phyloP scores from a whole-genome alignment of 2,797 vertebrate genomes.

The Heliangelus exortis region DNA sequence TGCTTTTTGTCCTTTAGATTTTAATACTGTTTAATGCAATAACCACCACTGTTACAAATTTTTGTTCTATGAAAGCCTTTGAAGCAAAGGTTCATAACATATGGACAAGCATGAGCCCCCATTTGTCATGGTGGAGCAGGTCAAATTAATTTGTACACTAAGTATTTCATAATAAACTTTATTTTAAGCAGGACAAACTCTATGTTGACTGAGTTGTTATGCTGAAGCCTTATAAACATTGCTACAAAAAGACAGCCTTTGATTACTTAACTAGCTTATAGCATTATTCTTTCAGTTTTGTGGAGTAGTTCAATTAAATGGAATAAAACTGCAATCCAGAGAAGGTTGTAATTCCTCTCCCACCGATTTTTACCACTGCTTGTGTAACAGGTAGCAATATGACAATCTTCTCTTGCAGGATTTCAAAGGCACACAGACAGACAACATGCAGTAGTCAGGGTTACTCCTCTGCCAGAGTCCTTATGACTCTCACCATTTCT shows the following conservation, averaged over 20 bases:
- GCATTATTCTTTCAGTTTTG: background rate
- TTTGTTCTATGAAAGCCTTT: background rate
- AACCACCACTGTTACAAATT: background rate
- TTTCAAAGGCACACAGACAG: background rate
- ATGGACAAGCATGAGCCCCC: background rate
- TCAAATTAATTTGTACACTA: background rate
- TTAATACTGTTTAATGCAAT: background rate
- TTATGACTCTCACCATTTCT: background rate
- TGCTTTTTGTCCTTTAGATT: background rate
- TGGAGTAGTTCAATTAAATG: background rate
- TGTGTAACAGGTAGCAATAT: background rate
- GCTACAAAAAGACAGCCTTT: background rate
- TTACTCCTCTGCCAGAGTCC: background rate
- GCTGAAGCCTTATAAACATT: background rate
- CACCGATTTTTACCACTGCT: background rate
- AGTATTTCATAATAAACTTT: background rate
- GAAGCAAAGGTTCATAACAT: background rate
- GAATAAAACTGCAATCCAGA: background rate
- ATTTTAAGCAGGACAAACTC: background rate
- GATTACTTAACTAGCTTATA: background rate
- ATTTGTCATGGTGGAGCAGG: background rate
- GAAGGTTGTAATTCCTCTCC: background rate
- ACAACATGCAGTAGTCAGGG: background rate
- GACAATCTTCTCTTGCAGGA: background rate
- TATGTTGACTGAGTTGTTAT: background rate